Base-by-base conservation (phyloP, 2,888 invertebrate genomes). In the Pocota personata region DNA sequence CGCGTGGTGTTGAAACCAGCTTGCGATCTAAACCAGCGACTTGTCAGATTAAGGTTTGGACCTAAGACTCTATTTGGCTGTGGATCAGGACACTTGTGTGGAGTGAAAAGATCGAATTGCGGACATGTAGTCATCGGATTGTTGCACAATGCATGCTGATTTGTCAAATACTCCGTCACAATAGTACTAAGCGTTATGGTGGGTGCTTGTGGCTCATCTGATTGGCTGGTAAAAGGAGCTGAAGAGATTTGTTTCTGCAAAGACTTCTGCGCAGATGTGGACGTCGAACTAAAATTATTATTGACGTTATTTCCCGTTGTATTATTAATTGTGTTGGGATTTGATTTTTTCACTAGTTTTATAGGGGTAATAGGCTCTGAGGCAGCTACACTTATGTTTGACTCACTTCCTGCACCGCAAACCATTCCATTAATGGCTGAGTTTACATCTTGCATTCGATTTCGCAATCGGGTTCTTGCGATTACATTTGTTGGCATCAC, bases 81-180 rank as follows among this genome's bases (percentile, higher is more conserved):
- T 0, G 97, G 96, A 92, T 97, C 97, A 0, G 99, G 99, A 92
- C 99, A 99, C 90, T 97, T 97, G 93, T 99, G 99, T 0, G 98
- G 98, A 88, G 97, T 97, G 90, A 98, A 97, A 40, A 99, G 93
- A 91, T 98, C 98, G 91, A 99, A 99, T 91, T 98, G 97, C 0
- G 99, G 99, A 93, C 99, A 99, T 0, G 98, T 98, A 35, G 97
- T 97, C 93, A 99, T 98, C 0, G 99, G 99, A 93, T 99, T 98
- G 93, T 97, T 97, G 93, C 99, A 99, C 6, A 98, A 93, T n/a
- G 98, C 96, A 93, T 99, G 99, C 92, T 99, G 99, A 93, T 98
- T 98, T 89, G 98, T 96, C 67, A 99, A 94, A 93, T 99, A 99
- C 92, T 99, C 98, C 0, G 97, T 98, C 87, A 99, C 97, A 90